Evolutionary conservation across 2,888 invertebrate genomes (phyloP), one percentile per base, ranked within the genome.

Genomic region (Iselma pallidipennis): DNA sequence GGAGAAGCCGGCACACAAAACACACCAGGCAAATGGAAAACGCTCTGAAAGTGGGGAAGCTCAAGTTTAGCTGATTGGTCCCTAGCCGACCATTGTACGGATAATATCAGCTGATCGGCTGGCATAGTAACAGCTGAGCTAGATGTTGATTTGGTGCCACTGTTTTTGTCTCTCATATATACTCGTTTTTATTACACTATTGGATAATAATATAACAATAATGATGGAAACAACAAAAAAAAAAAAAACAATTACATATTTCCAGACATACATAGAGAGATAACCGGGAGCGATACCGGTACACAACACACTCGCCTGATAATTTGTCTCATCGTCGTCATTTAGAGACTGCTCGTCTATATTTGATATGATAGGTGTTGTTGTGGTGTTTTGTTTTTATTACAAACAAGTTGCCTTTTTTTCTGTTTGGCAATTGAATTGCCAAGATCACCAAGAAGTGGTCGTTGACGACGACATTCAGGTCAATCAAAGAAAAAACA

Each of bases 21-120:
- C 42, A 42, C 3, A 42, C 42, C 19, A 42, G 21, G 21, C 42
- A 42, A 37, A 62, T 59, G 53, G 42, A 42, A 42, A 42, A 42
- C 6, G 42, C 37, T 42, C 21, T 6, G 28, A 54, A 50, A 55
- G 60, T 61, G 57, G 59, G 61, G 63, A 61, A 52, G 60, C 55
- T 65, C 52, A 61, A 63, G 59, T 56, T 63, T 51, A 59, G 62
- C 66, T 66, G 64, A 71, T 71, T 70, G 71, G 70, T 64, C 63
- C 66, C 66, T 62, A 49, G 63, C 61, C 54, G 59, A 63, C 63
- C 66, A 66, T 61, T 71, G 69, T 63, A 63, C 63, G 63, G 68
- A 66, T 66, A 63, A 66, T 67, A 71, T 71, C 71, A 71, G 71
- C 71, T 71, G 71, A 71, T 71, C 66, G n/a, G 57, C 68, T 67